A percentile compares a stretch with the other conserved stretches of the same genome.
These are phyloP conservation scores for Chromis chromis DNA, from an alignment of 2,797 vertebrate genomes.

Conservation along the genomic window DNA sequence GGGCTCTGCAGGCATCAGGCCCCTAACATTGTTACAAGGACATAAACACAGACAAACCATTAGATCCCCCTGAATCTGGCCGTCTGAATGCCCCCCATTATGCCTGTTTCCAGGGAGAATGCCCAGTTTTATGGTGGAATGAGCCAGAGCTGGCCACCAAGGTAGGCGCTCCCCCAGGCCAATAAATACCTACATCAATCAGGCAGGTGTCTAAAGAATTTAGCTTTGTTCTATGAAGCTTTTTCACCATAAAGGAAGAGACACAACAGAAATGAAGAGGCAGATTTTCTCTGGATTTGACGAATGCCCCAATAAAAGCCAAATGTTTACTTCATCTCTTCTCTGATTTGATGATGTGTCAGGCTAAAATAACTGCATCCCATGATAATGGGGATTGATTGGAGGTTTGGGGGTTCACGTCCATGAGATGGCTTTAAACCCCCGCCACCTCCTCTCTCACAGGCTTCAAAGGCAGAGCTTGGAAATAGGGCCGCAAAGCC, in stretches of 20 bases:
- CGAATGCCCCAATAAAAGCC: conserved; percentile 42
- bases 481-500: conserved; percentile 82
- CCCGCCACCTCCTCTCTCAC: conserved; percentile 75
- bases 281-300: conserved; percentile 42
- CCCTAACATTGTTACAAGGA: conserved; percentile 88
- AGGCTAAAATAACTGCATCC: conserved; percentile 42
- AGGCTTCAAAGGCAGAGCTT: conserved; percentile 83
- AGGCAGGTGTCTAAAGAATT: conserved; percentile 66
- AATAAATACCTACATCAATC: conserved; percentile 64
- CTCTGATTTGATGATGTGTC: conserved; percentile 47
- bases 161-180: conserved; percentile 63
- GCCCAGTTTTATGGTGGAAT: conserved; percentile 76
- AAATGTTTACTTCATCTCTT: conserved; percentile 51
- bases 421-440: conserved; percentile 69
- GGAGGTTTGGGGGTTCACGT: conserved; percentile 62
- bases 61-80: conserved; percentile 87
- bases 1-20: conserved; percentile 74
- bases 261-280: conserved; percentile 13
- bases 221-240: conserved; percentile 41
- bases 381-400: conserved; percentile 57
- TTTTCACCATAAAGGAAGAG: conserved; percentile 25
- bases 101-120: conserved; percentile 84
- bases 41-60: conserved; percentile 90
- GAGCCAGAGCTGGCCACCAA: conserved; percentile 82
- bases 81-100: conserved; percentile 86